Evolutionary conservation across 1,140 invertebrate genomes (phyloP).

Genomic region (Trypoxylus dichotomus): DNA sequence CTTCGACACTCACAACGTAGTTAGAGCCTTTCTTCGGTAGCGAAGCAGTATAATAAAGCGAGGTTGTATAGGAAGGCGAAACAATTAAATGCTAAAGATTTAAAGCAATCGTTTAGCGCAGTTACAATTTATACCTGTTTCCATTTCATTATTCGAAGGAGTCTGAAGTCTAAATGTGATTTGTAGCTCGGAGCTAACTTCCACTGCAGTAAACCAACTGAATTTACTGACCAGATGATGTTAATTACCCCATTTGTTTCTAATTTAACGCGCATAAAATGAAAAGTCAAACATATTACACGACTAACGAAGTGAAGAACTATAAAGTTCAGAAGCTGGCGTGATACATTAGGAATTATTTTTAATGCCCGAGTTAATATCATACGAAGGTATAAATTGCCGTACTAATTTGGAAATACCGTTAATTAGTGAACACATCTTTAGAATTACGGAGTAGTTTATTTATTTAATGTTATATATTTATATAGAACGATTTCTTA

Average conservation of each 20-base stretch:
- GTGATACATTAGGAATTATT: not conserved
- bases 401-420: not conserved
- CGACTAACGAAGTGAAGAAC: not conserved
- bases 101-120: no score
- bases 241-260: not conserved
- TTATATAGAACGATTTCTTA: no score
- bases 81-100: no score
- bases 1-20: no score
- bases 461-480: no score
- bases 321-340: constrained; percentile 10
- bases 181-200: not conserved
- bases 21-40: no score
- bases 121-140: not conserved
- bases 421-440: not conserved
- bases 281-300: constrained; percentile 17
- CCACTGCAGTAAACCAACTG: constrained; percentile 1
- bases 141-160: not conserved
- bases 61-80: no score
- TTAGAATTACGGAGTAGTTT: not conserved
- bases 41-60: no score
- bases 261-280: not conserved
- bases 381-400: not conserved
- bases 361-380: not conserved
- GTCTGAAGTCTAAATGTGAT: not conserved
- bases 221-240: constrained; percentile 9